phyloP scores from a whole-genome alignment of 2,888 invertebrate genomes.

The Chironomus riparius region DNA sequence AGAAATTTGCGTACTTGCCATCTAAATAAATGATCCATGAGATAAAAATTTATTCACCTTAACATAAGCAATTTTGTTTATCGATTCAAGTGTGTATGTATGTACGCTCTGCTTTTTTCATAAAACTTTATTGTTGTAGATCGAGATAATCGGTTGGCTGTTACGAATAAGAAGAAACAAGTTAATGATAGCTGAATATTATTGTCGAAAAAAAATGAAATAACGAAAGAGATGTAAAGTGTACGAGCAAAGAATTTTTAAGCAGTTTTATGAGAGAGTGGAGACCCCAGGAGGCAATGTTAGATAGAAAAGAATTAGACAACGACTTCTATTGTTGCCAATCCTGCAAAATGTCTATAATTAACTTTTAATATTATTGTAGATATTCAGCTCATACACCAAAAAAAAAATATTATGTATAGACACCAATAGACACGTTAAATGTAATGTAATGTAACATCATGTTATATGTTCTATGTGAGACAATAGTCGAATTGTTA shows the following conservation, averaged over 20 bases:
- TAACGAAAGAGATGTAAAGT: no score
- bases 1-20: no score
- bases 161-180: no score
- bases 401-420: background rate
- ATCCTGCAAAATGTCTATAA: background rate
- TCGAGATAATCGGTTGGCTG: no score
- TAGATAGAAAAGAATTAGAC: background rate
- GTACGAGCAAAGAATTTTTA: no score
- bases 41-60: background rate
- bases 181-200: no score
- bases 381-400: background rate
- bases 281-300: no score
- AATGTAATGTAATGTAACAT: background rate
- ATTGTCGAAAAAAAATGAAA: no score
- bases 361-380: background rate
- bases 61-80: background rate
- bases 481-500: background rate
- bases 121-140: no score
- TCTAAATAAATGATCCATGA: slow-evolving; percentile 5
- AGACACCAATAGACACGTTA: no score
- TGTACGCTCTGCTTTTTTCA: no score
- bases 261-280: no score
- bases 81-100: background rate
- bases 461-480: background rate
- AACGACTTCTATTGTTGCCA: background rate